These are phyloP conservation scores for Hyphantria cunea DNA, from an alignment of 1,140 invertebrate genomes.

Conservation along the genomic window DNA sequence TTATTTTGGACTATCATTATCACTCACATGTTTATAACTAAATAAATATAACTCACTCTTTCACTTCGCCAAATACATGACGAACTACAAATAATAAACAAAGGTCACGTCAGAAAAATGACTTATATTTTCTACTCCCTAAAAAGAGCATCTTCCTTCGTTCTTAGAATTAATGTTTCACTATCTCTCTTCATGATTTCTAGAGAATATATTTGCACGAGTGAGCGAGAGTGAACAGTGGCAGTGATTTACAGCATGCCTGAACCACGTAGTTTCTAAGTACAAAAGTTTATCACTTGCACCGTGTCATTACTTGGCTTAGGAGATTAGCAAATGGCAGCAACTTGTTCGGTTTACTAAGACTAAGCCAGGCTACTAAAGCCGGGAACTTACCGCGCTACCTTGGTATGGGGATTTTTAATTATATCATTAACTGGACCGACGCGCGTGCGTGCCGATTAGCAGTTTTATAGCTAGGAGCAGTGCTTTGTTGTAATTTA, in stretches of 20 bases:
- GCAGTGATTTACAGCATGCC: background rate
- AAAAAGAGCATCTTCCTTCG: too few relatives aligned
- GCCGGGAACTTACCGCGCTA: slow-evolving; percentile 45
- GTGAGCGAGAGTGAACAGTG: background rate
- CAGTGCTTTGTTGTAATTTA: slow-evolving; percentile 62
- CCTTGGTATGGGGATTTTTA: slow-evolving; percentile 68
- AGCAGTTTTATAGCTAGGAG: slow-evolving; percentile 51
- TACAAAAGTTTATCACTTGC: slow-evolving; percentile 55
- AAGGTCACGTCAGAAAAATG: slow-evolving; percentile 23
- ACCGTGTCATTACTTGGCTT: slow-evolving; percentile 57
- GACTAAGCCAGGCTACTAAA: slow-evolving; percentile 53
- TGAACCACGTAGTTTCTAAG: too few relatives aligned
- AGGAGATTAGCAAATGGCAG: slow-evolving; percentile 63
- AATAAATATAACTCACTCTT: too few relatives aligned
- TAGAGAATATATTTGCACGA: background rate
- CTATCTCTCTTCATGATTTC: background rate
- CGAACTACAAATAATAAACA: too few relatives aligned
- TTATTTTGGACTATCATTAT: too few relatives aligned
- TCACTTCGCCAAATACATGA: too few relatives aligned
- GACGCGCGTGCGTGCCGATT: slow-evolving; percentile 66
- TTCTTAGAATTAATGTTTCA: background rate
- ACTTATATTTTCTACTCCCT: slow-evolving; percentile 14
- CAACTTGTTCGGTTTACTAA: slow-evolving; percentile 62
- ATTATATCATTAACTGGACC: slow-evolving; percentile 70
- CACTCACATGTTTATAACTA: too few relatives aligned